Evolutionary conservation across 23 tunicate species (phyloP), one percentile per base, ranked within the genome.

Genomic region (Ciona savignyi): DNA sequence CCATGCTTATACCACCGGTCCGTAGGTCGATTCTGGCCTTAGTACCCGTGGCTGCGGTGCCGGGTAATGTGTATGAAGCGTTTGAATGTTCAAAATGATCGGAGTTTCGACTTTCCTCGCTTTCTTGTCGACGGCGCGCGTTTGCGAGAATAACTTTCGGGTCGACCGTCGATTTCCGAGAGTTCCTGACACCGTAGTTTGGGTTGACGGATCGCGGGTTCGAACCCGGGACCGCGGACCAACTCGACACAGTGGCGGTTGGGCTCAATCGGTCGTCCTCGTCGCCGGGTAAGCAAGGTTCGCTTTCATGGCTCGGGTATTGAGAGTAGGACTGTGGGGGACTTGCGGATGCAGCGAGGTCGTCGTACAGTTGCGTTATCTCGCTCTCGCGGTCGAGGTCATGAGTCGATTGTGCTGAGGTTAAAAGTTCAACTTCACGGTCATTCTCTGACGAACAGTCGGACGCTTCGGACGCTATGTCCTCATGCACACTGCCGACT

Each of bases 11-110:
- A 25, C 97, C 97, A 21, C 97, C 97, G 35, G 70, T 67, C 19
- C 84, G 79, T 27, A 91, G 67, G 66, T 91, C 97, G n/a, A 91
- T 91, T 21, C 76, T 60, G 21, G 97, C 97, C 65, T 91, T 91
- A 1, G 97, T 91, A 23, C 88, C 97, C 30, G 97, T 67, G 23
- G 82, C 91, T 15, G 89, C 77, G 2, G 97, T 91, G 15, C 91
- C 97, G 11, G 97, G 97, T 34, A 91, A 70, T 22, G 97, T 91
- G 49, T 91, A 91, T 26, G 76, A 25, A 72, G 32, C 26, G 28
- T 23, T 63, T 9, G 15, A 22, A 4, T 63, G 26, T 22, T 25
- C 67, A 63, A 25, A 25, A 26, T 27, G 64, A 51, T 51, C 76
- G n/a, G 27, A n/a, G 25, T 49, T 19, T 4, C 60, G 56, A 27